Conservation (phyloP, 2,113 vertebrate genomes). For the Laticauda colubrina region DNA sequence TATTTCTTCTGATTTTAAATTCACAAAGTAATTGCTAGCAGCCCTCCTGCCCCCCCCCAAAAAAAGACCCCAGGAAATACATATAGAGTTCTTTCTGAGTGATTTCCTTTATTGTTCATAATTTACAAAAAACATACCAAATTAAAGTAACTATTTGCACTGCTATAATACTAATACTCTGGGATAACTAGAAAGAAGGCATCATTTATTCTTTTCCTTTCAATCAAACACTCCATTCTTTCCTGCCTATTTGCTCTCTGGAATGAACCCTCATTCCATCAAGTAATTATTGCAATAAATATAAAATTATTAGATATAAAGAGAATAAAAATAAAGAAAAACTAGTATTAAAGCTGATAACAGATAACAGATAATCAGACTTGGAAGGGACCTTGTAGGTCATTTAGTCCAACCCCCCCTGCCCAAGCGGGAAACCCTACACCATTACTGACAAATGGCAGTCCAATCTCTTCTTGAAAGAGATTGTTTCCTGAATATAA, state of each 20-base stretch:
- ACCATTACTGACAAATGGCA: no score
- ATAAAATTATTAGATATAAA: background rate
- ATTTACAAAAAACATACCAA: background rate
- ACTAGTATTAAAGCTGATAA: background rate
- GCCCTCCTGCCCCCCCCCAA: no score
- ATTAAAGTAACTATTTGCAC: background rate
- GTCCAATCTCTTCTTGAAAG: no score
- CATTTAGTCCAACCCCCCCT: no score
- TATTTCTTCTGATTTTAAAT: background rate
- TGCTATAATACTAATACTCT: background rate
- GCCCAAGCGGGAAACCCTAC: no score
- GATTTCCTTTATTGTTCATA: background rate
- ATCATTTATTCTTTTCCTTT: background rate
- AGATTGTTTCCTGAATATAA: no score
- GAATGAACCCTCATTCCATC: background rate
- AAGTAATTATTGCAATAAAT: background rate
- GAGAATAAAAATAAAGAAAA: background rate
- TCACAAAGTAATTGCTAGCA: background rate
- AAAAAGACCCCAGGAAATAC: background rate
- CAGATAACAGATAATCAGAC: no score
- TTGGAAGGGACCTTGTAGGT: no score
- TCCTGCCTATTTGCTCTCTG: background rate
- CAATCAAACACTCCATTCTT: background rate
- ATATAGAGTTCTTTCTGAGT: background rate
- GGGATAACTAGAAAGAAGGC: background rate